Evolutionary conservation across 1,140 invertebrate genomes (phyloP).

Genomic region (Asobara japonica): DNA sequence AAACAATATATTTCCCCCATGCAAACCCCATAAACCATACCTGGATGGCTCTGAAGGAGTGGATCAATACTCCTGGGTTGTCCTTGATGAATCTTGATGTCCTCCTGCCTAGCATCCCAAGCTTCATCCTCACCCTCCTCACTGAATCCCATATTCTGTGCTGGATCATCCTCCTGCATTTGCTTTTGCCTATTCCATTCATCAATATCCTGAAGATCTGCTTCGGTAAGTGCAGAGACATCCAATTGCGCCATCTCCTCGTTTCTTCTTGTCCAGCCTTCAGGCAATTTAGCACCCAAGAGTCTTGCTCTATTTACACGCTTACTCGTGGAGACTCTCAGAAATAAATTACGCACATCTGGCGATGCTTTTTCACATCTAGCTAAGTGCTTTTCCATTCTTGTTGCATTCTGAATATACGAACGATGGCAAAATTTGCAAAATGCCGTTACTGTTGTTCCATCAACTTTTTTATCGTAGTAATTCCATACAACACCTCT

Average conservation of each 20-base stretch:
- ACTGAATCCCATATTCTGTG: constrained; percentile 34
- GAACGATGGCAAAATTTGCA: constrained; percentile 59
- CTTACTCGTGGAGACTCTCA: constrained; percentile 49
- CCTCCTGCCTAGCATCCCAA: constrained; percentile 12
- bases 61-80: background rate
- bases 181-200: constrained; percentile 46
- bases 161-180: constrained; percentile 6
- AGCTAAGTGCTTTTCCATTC: constrained; percentile 56
- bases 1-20: too few species aligned
- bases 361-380: constrained; percentile 53
- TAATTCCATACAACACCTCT: constrained; percentile 57
- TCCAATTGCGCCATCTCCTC: constrained; percentile 27
- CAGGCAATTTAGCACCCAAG: constrained; percentile 41
- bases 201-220: constrained; percentile 41
- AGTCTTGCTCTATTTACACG: constrained; percentile 46
- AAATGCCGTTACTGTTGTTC: constrained; percentile 54
- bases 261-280: constrained; percentile 46
- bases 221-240: constrained; percentile 35
- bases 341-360: constrained; percentile 50
- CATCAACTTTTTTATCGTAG: constrained; percentile 56
- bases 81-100: background rate
- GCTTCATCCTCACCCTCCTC: constrained; percentile 29
- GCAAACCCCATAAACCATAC: too few species aligned
- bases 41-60: background rate
- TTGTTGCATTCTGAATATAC: constrained; percentile 57